Percentiles rank a stretch among this genome's conserved stretches.
These are phyloP conservation scores for Thera obeliscata DNA, from an alignment of 2,888 invertebrate species.

Conservation along the genomic window DNA sequence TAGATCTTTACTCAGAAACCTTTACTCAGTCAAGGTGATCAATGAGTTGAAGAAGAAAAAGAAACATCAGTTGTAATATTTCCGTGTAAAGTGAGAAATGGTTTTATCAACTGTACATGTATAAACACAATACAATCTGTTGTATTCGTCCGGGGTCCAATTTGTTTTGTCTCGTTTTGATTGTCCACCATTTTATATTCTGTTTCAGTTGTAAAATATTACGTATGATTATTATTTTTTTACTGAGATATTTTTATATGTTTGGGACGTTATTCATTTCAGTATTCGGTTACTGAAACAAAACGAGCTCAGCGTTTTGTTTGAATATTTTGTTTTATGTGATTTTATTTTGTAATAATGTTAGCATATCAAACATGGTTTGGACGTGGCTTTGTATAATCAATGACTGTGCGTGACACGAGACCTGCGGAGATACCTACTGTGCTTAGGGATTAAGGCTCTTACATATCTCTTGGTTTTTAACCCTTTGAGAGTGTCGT, in stretches of 20 bases:
- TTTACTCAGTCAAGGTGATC: too few species aligned
- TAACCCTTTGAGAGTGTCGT: too few species aligned
- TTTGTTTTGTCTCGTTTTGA: slow-evolving; percentile 43
- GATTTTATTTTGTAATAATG: slow-evolving; percentile 2
- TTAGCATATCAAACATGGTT: not conserved
- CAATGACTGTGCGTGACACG: not conserved
- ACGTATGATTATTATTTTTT: slow-evolving; percentile 42
- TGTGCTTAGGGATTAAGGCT: too few species aligned
- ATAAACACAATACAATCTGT: slow-evolving; percentile 29
- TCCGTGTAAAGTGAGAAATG: not conserved
- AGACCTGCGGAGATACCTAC: too few species aligned
- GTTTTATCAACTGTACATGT: slow-evolving; percentile 11
- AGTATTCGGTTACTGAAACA: slow-evolving; percentile 24
- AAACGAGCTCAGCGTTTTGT: slow-evolving; percentile 12
- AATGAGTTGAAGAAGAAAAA: too few species aligned
- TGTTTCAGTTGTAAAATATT: slow-evolving; percentile 43
- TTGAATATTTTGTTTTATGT: slow-evolving; percentile 13
- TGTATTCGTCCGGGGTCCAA: slow-evolving; percentile 34
- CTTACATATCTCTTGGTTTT: too few species aligned
- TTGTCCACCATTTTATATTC: slow-evolving; percentile 45
- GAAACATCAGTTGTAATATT: too few species aligned
- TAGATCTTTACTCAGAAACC: too few species aligned
- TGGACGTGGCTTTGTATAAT: not conserved
- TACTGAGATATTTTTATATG: slow-evolving; percentile 39
- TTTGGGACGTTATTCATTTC: slow-evolving; percentile 35